Base-by-base conservation (phyloP, 2,113 vertebrate species). In the Phyllostomus hastatus region DNA sequence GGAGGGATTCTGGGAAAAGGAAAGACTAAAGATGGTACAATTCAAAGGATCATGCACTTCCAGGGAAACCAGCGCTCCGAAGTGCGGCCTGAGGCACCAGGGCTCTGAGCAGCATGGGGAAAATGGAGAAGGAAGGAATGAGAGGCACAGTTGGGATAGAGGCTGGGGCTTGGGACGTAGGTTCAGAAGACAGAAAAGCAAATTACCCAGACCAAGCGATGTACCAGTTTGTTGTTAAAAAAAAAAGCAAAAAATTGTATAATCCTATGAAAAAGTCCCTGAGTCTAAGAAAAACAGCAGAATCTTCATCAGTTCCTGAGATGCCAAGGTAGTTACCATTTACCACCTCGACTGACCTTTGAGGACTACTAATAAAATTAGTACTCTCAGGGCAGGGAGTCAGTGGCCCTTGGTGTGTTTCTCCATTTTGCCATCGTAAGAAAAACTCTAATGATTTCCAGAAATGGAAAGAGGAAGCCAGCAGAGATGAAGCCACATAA, bases 11-110 rank as follows among this genome's bases (percentile, higher is more conserved):
- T 48, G 12, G 95, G 35, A 50, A 64, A 94, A 76, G 46, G 16
- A 20, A 38, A n/a, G 31, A 24, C 41, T 38, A 8, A 80, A 69
- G 11, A 11, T 12, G 83, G 43, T 67, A n/a, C 11, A 1, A 5
- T 35, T 4, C 66, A 43, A 16, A 24, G 2, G 43, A 67, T 81
- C 73, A 10, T n/a, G 19, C 66, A n/a, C 16, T 50, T 75, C 73
- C 43, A 19, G 1, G 5, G 16, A 69, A 76, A 11, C 28, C 5
- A 0, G 20, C 33, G 28, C 43, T 48, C 26, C 14, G 6, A 33
- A 1, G 6, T n/a, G 3, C 1, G 15, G 20, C 69, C 52, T 46
- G 38, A 59, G 9, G 0, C 3, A 24, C 26, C 26, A 17, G 38
- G 4, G 2, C 38, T 46, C 31, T 33, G 26, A 41, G 50, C 78